A percentile compares a stretch with the other conserved stretches of the same genome.
phyloP scores from a whole-genome alignment of 35 echinoderm and acorn worm genomes.

The Ophiothrix spiculata region DNA sequence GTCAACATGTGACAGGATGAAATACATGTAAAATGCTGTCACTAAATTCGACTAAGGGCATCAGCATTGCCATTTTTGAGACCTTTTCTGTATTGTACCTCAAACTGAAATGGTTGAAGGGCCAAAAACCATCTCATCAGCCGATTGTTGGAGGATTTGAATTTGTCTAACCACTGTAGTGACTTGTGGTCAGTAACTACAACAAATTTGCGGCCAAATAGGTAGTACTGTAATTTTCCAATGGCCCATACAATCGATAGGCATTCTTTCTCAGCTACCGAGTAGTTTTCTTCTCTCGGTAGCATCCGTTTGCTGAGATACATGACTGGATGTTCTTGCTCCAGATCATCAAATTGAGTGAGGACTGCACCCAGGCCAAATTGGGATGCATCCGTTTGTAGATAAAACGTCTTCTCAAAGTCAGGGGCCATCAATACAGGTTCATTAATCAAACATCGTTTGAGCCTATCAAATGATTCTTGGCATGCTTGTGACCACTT shows the following conservation, averaged over 20 bases:
- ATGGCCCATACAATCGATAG: background rate
- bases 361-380: constrained; percentile 43
- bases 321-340: background rate
- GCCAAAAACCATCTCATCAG: background rate
- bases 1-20: too few species aligned
- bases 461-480: constrained; percentile 14
- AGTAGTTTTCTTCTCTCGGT: background rate
- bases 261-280: background rate
- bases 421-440: constrained; percentile 32
- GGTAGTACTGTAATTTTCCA: background rate
- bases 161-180: background rate
- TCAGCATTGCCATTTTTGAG: background rate
- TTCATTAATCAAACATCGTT: background rate
- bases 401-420: constrained; percentile 19
- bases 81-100: background rate
- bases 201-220: background rate
- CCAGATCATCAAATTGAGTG: background rate
- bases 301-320: background rate
- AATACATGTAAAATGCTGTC: too few species aligned
- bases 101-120: background rate
- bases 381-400: constrained; percentile 25
- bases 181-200: background rate
- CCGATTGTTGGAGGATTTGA: background rate
- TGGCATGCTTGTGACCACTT: background rate
- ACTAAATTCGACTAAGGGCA: too few species aligned